Evolutionary conservation across 35 echinoderm and acorn worm species (phyloP), one percentile per base, ranked within the genome.

Genomic region (Lytechinus variegatus): DNA sequence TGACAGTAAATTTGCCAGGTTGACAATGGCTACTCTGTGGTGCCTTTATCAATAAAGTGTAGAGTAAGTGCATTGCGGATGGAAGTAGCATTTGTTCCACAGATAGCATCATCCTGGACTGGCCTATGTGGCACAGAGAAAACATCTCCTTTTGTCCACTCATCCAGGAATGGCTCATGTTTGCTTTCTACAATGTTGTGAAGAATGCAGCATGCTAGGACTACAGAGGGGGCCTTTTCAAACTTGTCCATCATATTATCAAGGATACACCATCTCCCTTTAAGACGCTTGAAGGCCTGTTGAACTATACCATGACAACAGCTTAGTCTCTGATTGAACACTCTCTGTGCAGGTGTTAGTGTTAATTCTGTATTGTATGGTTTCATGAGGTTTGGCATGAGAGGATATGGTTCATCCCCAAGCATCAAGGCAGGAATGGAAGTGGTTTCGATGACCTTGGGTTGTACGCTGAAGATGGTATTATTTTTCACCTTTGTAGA

Each of bases 271-370:
- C 96, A 97, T 71, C 96, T 13, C 28, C 94, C 96, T 89, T 97
- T 97, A 9, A 97, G 61, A 19, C 88, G 86, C 27, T 94, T 94
- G 86, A 97, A 97, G 13, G 96, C 87, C 86, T 95, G 94, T 56
- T 97, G 57, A 55, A 97, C 94, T 16, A 86, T 52, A 29, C 89
- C 61, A 7, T 87, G 79, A 52, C 60, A 71, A 71, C 28, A 89
- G 19, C 52, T 90, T 14, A 97, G 61, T 16, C 71, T 91, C 1
- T n/a, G 53, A 86, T 97, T 97, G 60, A 97, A 97, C 4, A 27
- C 10, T 51, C 13, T 27, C 89, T 97, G 54, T 86, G 60, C 94
- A 55, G 27, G 27, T 29, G 87, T 89, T 53, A 55, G 66, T 10
- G 27, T 54, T 6, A 14, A 54, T 10, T 90, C 10, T 2, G 27